A percentile compares a stretch with the other conserved stretches of the same genome.
Evolutionary conservation across 2,113 vertebrate genomes (phyloP).

Genomic region (Phylloscopus trochilus): DNA sequence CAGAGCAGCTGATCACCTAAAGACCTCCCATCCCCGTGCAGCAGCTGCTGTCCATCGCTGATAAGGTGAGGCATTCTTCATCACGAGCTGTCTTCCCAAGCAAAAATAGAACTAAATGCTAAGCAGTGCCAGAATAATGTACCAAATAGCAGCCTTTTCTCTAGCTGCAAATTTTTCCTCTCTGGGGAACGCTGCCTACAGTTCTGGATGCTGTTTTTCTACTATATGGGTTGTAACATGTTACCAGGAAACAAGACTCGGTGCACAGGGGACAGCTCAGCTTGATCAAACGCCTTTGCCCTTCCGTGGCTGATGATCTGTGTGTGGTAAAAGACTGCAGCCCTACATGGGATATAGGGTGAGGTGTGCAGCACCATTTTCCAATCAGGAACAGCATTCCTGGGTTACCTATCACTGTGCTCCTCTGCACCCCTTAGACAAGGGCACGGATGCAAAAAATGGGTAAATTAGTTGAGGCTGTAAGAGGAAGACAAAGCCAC

Average conservation of each 20-base stretch:
- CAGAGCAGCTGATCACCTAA: constrained; percentile 37
- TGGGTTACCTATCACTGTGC: background rate
- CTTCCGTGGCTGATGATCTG: background rate
- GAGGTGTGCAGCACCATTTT: background rate
- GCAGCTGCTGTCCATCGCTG: background rate
- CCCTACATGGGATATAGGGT: background rate
- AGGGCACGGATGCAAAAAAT: background rate
- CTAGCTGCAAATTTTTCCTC: background rate
- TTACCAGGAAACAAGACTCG: background rate
- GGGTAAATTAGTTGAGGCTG: background rate
- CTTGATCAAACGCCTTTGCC: background rate
- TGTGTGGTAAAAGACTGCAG: background rate
- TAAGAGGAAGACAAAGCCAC: background rate
- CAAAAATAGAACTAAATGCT: background rate
- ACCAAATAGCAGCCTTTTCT: background rate
- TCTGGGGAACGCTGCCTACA: background rate
- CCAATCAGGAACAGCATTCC: background rate
- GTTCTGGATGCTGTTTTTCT: background rate
- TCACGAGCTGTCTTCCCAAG: background rate
- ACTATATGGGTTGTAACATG: background rate
- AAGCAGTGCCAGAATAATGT: background rate
- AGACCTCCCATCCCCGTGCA: background rate
- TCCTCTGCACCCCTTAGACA: background rate
- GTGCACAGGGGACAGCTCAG: background rate
- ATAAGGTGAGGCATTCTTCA: background rate